Evolutionary conservation across 2,888 invertebrate species (phyloP).

Genomic region (Erpobdella octoculata): DNA sequence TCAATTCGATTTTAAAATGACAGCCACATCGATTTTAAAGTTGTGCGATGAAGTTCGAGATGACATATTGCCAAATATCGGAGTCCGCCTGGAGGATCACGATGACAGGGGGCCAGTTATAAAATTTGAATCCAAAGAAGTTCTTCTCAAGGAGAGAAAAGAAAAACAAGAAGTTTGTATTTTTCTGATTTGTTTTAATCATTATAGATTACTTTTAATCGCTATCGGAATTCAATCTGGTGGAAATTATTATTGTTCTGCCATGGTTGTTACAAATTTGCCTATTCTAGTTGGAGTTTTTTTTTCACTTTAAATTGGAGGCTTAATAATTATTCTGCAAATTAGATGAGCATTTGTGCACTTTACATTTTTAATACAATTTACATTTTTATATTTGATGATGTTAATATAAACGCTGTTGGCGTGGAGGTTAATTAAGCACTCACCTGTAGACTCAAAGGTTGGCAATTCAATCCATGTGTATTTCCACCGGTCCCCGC

Average conservation of each 20-base stretch:
- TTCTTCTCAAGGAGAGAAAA: conserved; percentile 59
- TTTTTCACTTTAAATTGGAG: neutral
- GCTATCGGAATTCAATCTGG: neutral
- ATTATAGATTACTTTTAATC: neutral
- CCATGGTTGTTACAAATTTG: too few species aligned
- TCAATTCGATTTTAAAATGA: neutral
- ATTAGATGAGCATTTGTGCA: too few species aligned
- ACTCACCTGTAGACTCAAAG: too few species aligned
- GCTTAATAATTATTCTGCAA: neutral
- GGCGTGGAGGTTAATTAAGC: too few species aligned
- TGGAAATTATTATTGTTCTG: neutral
- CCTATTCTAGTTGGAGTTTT: too few species aligned
- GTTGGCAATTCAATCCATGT: too few species aligned
- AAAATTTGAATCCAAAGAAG: conserved; percentile 79
- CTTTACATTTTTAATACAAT: too few species aligned
- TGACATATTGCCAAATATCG: conserved; percentile 75
- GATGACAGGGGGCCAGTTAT: conserved; percentile 63
- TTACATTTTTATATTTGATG: too few species aligned
- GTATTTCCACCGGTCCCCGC: too few species aligned
- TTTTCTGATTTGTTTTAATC: neutral
- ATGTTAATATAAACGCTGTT: too few species aligned
- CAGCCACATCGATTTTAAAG: conserved; percentile 62
- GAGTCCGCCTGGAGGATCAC: conserved; percentile 86
- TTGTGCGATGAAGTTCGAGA: conserved; percentile 84
- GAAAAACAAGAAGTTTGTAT: conserved; percentile 60